Conservation (phyloP, 1,140 invertebrate species). For the Spodoptera litura region DNA sequence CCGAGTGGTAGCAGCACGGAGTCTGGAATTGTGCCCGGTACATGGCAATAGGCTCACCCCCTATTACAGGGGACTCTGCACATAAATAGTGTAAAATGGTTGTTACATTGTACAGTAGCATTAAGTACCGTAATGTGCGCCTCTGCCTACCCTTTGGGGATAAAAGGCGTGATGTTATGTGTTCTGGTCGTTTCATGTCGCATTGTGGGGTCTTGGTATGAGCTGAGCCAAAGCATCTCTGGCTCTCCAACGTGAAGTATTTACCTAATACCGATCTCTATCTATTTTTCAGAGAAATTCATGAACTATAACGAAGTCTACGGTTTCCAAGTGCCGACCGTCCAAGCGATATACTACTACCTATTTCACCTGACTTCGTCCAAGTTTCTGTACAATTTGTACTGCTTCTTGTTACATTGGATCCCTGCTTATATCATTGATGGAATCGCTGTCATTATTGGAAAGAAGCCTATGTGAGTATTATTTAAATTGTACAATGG, state of each 20-base stretch:
- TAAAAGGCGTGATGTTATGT: no score
- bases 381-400: conserved; percentile 82
- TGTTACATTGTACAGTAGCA: no score
- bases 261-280: neutral
- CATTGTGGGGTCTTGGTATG: neutral
- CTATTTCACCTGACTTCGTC: conserved; percentile 81
- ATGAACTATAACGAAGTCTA: conserved; percentile 81
- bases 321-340: conserved; percentile 76
- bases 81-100: no score
- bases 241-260: no score
- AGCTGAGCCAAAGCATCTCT: neutral
- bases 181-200: no score
- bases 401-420: conserved; percentile 86
- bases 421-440: conserved; percentile 88
- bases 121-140: no score
- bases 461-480: conserved; percentile 88
- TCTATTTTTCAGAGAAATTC: conserved; percentile 75
- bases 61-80: no score
- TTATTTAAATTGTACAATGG: neutral
- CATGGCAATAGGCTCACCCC: no score
- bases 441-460: conserved; percentile 83
- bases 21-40: no score
- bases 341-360: conserved; percentile 86
- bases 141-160: no score
- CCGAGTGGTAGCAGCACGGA: no score